Evolutionary conservation across 2,113 vertebrate species (phyloP), one percentile per base, ranked within the genome.

Genomic region (Aphyosemion australe): DNA sequence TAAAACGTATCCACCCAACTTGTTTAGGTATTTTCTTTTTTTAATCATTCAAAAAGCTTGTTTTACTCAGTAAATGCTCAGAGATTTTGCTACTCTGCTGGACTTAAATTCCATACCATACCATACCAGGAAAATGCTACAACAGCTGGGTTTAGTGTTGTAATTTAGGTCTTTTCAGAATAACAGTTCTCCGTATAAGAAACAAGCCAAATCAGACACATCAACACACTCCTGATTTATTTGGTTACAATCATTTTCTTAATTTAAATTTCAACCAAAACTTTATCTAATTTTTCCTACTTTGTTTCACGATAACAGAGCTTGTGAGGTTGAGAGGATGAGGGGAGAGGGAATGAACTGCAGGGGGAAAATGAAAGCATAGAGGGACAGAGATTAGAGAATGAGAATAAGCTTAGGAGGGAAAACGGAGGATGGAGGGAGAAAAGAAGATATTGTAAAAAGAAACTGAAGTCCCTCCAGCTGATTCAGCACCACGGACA

Each of bases 401-500:
- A 56, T 43, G 48, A 64, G 49, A 61, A 16, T 55, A 37, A 64
- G 60, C 46, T 57, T 32, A 6, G 41, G 26, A 34, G 74, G n/a
- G 42, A 10, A 37, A 57, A 49, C 11, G n/a, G 43, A 31, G 21
- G 59, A 65, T 50, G 20, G 49, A 46, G 26, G 54, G 48, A 74
- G 65, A 16, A 32, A 54, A 55, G 41, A 13, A 66, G 74, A 71
- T 61, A 69, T 12, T 31, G 50, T 31, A 15, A 31, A n/a, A 73
- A 75, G 51, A 60, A 70, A 60, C 20, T 9, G 55, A 71, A 79
- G 61, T 65, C 41, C 75, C 63, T 52, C 34, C 56, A 79, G 84
- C 76, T 52, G 41, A 78, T 84, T 90, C 80, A 90, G 88, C 85
- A 88, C 76, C 79, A 79, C 8, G 85, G 88, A 88, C 85, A 88